These are phyloP conservation scores for Hippoglossus stenolepis DNA, from an alignment of 2,113 vertebrate species.

Conservation along the genomic window DNA sequence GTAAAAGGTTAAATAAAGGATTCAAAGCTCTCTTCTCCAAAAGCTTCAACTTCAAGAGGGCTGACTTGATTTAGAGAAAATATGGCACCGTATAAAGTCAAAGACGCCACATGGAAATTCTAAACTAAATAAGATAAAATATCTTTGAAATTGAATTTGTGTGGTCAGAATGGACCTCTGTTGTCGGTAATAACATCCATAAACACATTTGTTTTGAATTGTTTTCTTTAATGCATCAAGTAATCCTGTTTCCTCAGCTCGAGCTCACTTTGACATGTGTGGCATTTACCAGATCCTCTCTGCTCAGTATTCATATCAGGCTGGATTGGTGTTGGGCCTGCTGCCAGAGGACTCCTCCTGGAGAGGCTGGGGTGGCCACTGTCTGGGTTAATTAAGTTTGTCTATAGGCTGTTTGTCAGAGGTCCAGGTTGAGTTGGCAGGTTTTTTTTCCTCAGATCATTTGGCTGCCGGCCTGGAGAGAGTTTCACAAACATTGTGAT, in stretches of 20 bases:
- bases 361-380: slow-evolving; percentile 32
- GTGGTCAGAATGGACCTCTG: too few species aligned
- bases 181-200: too few species aligned
- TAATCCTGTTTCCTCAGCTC: background rate
- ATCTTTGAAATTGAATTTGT: too few species aligned
- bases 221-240: too few species aligned
- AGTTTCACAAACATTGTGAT: slow-evolving; percentile 30
- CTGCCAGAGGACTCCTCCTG: slow-evolving; percentile 24
- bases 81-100: background rate
- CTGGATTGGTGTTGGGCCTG: background rate
- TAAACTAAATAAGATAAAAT: background rate
- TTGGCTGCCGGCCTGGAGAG: slow-evolving; percentile 17
- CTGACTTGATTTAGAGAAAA: background rate
- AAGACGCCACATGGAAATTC: background rate
- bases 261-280: background rate
- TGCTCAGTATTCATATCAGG: slow-evolving; percentile 49
- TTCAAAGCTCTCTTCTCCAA: too few species aligned
- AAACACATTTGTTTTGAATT: background rate
- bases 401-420: slow-evolving; percentile 46
- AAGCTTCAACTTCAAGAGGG: too few species aligned
- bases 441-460: background rate
- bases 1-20: too few species aligned
- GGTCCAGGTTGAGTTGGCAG: slow-evolving; percentile 34
- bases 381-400: slow-evolving; percentile 53
- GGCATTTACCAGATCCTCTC: slow-evolving; percentile 2